A percentile compares a stretch with the other conserved stretches of the same genome.
These are phyloP conservation scores for Cyclophora albipunctata DNA, from an alignment of 2,888 invertebrate species.

Conservation along the genomic window DNA sequence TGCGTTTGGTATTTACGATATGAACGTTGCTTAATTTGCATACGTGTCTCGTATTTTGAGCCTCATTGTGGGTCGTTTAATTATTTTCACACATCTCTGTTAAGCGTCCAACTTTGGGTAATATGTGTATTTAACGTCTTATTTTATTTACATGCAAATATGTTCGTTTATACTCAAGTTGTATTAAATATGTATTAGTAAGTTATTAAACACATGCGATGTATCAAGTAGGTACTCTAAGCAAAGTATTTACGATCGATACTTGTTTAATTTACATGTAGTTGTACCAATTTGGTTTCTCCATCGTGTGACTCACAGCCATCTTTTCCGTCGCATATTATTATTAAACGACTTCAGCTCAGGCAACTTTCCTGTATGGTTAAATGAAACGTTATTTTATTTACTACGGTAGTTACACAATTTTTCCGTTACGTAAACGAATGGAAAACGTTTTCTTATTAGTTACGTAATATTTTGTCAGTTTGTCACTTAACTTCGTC, in stretches of 20 bases:
- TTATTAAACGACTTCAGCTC: conserved; percentile 28
- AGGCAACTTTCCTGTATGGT: conserved; percentile 38
- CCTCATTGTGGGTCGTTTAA: conserved; percentile 1
- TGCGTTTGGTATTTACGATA: neutral
- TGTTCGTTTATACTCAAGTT: too few relatives aligned
- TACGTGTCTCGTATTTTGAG: conserved; percentile 1
- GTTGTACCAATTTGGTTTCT: conserved; percentile 13
- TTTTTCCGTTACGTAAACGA: conserved; percentile 35
- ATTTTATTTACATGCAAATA: too few relatives aligned
- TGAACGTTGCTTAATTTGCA: conserved; percentile 1
- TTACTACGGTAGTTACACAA: conserved; percentile 30
- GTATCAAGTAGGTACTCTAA: neutral
- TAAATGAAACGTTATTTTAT: conserved; percentile 25
- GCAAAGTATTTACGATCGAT: conserved; percentile 16
- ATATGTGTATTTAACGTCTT: too few relatives aligned
- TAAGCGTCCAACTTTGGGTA: too few relatives aligned
- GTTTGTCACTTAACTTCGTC: neutral
- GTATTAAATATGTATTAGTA: too few relatives aligned
- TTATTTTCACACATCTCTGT: neutral
- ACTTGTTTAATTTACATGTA: conserved; percentile 22
- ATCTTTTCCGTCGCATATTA: conserved; percentile 28
- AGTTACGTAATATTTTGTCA: conserved; percentile 30
- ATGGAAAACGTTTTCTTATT: conserved; percentile 40
- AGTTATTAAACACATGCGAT: too few relatives aligned
- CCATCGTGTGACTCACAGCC: conserved; percentile 29